Base-by-base conservation (phyloP, 1,140 invertebrate species). In the Chironomus striatipennis region DNA sequence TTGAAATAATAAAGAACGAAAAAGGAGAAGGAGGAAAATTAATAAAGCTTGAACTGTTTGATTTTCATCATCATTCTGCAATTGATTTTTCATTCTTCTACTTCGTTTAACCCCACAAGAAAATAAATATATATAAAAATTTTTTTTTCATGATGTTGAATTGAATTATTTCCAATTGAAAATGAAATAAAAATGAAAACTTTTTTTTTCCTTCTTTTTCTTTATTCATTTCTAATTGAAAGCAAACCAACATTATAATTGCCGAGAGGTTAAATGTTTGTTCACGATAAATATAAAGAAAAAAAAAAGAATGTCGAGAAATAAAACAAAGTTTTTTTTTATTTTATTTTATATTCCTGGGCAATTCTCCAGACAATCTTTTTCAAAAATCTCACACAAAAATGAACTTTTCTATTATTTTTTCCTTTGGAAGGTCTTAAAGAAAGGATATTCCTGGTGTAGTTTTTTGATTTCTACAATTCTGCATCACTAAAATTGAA, bases 61-160 rank as follows among this genome's bases (percentile, higher is more conserved):
- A 57, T n/a, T 57, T 57, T 57, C 12, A 57, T 57, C 47, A 34
- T 34, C 24, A 34, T 15, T 57, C 47, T 57, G 47, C 47, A 57
- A 57, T 57, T 57, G 47, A 57, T 57, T 57, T n/a, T 57, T 57
- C 47, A 12, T 57, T 57, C 43, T 57, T 57, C 47, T 57, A 57
- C 8, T 47, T 47, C 8, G 24, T 34, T 1, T 34, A 5, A 34
- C 24, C 24, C 24, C 24, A 34, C 24, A 34, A 34, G 24, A 34
- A 34, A 1, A 34, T 34, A 34, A 34, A 34, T 34, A 34, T 34
- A 34, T 34, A 34, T 1, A 34, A 5, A 34, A 34, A 34, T 34
- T 57, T 47, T 47, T 15, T 2, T 5, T 57, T 57, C 12, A 57
- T 57, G 12, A 57, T 47, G n/a, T 15, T 57, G 12, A 57, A 57